Evolutionary conservation across 2,888 invertebrate species (phyloP).

Genomic region (Ophion obscuratus): DNA sequence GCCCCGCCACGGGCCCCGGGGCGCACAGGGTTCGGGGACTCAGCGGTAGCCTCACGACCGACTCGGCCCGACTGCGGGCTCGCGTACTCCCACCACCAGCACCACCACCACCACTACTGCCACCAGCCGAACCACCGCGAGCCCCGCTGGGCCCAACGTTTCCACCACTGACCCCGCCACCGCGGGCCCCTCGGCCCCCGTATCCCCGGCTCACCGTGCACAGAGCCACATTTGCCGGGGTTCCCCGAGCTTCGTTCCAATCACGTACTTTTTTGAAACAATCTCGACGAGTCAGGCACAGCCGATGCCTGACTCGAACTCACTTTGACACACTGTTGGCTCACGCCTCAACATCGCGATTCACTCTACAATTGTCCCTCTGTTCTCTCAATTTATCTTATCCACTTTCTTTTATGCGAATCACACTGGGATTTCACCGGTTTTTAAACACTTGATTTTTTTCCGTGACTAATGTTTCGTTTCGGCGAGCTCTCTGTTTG

Average conservation of each 20-base stretch:
- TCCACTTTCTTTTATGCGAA: conserved; percentile 1
- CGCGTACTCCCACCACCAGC: conserved; percentile 69
- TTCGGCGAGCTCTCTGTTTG: neutral
- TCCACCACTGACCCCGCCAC: conserved; percentile 65
- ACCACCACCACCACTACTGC: conserved; percentile 58
- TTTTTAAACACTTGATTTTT: conserved; percentile 11
- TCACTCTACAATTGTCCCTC: neutral
- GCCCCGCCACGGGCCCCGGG: conserved; percentile 73
- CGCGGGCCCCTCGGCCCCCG: conserved; percentile 80
- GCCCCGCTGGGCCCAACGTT: conserved; percentile 49
- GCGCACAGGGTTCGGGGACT: conserved; percentile 78
- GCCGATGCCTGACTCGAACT: conserved; percentile 25
- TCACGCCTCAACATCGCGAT: conserved; percentile 36
- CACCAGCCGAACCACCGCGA: conserved; percentile 27
- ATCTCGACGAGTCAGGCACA: conserved; percentile 60
- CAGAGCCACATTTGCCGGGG: conserved; percentile 83
- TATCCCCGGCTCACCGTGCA: conserved; percentile 82
- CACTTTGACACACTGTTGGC: conserved; percentile 31
- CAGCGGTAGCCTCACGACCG: conserved; percentile 77
- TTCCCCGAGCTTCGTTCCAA: conserved; percentile 67
- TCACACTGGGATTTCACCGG: conserved; percentile 24
- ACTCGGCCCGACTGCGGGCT: conserved; percentile 71
- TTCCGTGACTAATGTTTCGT: neutral
- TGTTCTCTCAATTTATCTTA: neutral
- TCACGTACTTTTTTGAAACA: conserved; percentile 49